Evolutionary conservation across 64 coral and sea anemone genomes (phyloP), one percentile per base, ranked within the genome.

Genomic region (Stylophora pistillata): DNA sequence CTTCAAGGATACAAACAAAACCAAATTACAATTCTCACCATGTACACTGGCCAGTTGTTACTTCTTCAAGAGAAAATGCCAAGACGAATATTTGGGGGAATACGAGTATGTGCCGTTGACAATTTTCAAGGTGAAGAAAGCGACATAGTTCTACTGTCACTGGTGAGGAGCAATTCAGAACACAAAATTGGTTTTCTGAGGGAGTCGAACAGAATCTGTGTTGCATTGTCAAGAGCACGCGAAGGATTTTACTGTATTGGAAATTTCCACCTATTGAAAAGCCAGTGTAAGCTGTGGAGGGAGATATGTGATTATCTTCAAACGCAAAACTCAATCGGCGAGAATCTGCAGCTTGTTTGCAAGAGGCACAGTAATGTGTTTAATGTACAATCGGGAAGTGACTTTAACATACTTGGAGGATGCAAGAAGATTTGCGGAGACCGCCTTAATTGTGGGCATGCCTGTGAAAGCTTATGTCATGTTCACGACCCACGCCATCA

Each of bases 101-200:
- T 98, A 1, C 79, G 83, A 72, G 88, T 98, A 4, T 87, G 88
- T 11, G 91, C 92, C 26, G 90, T 96, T 12, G 89, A 96, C 87
- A 96, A 92, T 53, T 96, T 92, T 53, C 94, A 96, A 86, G 94
- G 94, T 55, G 90, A 96, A 86, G 94, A 96, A 56, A 96, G 81
- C 18, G 86, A 96, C 55, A 89, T 96, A 21, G 89, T 96, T 66
- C 86, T 96, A 52, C 77, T 96, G 41, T 96, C 94, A 0, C 60
- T 96, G 47, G 94, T 96, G 4, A 73, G 94, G 79, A 96, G 94
- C 74, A 92, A 72, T 70, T 56, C 71, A 74, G 66, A 87, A 21
- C 78, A 74, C 55, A 74, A 13, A 68, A 96, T 96, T 73, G 94
- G 94, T 57, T 96, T 96, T 58, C 55, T 89, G 1, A 41, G 53